Evolutionary conservation across 2,888 invertebrate species (phyloP).

Genomic region (Crossocerus cetratus): DNA sequence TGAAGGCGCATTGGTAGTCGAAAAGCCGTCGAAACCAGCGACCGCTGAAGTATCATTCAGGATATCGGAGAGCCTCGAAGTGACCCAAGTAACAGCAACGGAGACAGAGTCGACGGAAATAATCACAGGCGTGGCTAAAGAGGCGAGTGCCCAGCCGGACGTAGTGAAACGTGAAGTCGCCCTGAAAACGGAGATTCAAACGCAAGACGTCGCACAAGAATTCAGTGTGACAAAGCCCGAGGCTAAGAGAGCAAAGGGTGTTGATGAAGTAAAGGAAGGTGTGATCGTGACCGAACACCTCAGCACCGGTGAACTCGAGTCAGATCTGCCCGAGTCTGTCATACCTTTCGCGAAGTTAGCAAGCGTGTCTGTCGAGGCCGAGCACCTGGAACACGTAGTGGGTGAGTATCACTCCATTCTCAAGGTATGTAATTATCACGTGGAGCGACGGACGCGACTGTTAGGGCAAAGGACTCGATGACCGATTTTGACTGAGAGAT

Average conservation of each 20-base stretch:
- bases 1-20: constrained; percentile 57
- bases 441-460: constrained; percentile 42
- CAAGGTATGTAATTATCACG: constrained; percentile 42
- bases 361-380: constrained; percentile 70
- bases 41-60: constrained; percentile 68
- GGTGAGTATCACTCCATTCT: constrained; percentile 67
- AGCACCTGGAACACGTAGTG: constrained; percentile 65
- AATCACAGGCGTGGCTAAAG: constrained; percentile 75
- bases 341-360: constrained; percentile 77
- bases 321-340: constrained; percentile 74
- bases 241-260: constrained; percentile 67
- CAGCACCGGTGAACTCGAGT: constrained; percentile 78
- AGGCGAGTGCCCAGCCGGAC: constrained; percentile 76
- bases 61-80: constrained; percentile 71
- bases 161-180: constrained; percentile 76
- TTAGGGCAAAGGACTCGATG: constrained; percentile 25
- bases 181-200: constrained; percentile 69
- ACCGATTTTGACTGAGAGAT: constrained; percentile 23
- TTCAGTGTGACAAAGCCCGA: constrained; percentile 63
- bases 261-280: constrained; percentile 75
- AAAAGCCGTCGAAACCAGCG: constrained; percentile 51
- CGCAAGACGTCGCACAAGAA: constrained; percentile 64
- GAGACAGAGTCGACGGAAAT: constrained; percentile 74
- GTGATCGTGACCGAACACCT: constrained; percentile 78
- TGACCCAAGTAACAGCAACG: constrained; percentile 74